Conservation (phyloP, 2,113 vertebrate species). For the Cricetomys ansorgei region DNA sequence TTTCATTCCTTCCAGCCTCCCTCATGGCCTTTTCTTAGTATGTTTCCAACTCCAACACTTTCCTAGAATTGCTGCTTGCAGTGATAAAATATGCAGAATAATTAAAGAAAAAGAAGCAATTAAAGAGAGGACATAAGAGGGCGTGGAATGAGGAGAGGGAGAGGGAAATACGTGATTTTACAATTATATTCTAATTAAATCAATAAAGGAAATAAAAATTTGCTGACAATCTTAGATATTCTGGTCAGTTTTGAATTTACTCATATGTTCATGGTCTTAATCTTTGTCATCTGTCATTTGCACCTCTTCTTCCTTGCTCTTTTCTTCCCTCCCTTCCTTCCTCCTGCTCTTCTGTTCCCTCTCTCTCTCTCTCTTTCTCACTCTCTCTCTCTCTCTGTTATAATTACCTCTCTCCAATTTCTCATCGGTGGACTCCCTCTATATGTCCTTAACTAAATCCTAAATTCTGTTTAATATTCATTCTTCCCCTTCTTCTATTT, state of each 20-base stretch:
- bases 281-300: not conserved
- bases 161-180: not conserved
- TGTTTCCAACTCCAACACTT: rapidly evolving
- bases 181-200: not conserved
- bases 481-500: not conserved
- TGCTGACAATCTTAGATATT: not conserved
- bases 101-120: not conserved
- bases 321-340: too few relatives aligned
- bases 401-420: too few relatives aligned
- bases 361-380: not conserved
- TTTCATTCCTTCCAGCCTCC: not conserved
- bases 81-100: not conserved
- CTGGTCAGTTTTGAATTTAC: not conserved
- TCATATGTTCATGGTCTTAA: not conserved
- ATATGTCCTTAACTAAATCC: rapidly evolving
- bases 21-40: not conserved
- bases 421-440: not conserved
- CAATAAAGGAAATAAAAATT: not conserved
- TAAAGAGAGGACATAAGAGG: not conserved
- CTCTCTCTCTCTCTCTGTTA: not conserved
- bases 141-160: not conserved
- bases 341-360: rapidly evolving
- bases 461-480: not conserved
- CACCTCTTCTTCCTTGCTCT: not conserved
- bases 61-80: not conserved